These are phyloP conservation scores for Bembecia ichneumoniformis DNA, from an alignment of 2,888 invertebrate species.

Conservation along the genomic window DNA sequence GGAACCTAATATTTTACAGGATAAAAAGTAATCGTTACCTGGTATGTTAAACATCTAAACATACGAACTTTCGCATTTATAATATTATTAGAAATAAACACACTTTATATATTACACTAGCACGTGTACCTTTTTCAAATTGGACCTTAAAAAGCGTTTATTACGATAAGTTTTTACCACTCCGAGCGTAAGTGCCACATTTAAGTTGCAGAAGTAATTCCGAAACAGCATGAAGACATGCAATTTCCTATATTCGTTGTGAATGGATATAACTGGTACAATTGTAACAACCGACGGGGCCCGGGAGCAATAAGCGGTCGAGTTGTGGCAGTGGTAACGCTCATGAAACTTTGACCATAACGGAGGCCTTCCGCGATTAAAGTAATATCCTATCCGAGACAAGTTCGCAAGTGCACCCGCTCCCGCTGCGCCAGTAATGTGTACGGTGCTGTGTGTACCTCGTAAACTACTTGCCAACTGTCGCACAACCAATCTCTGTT, in stretches of 20 bases:
- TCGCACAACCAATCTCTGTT: constrained; percentile 5
- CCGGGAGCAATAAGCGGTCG: constrained; percentile 35
- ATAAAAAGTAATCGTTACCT: too few relatives aligned
- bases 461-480: constrained; percentile 31
- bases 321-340: constrained; percentile 19
- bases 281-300: constrained; percentile 17
- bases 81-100: too few relatives aligned
- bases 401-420: constrained; percentile 30
- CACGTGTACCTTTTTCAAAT: too few relatives aligned
- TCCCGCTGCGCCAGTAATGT: constrained; percentile 28
- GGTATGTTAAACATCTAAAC: too few relatives aligned
- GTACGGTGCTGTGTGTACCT: constrained; percentile 30
- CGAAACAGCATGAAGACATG: neutral
- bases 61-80: too few relatives aligned
- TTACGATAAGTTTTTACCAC: too few relatives aligned
- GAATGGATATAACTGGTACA: constrained; percentile 23
- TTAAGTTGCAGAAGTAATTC: neutral
- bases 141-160: too few relatives aligned
- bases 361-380: constrained; percentile 47
- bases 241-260: neutral
- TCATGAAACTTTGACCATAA: constrained; percentile 44
- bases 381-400: constrained; percentile 42
- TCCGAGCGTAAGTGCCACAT: too few relatives aligned
- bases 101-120: too few relatives aligned
- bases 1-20: too few relatives aligned